These are phyloP conservation scores for Idaea aversata DNA, from an alignment of 2,888 invertebrate genomes.

Conservation along the genomic window DNA sequence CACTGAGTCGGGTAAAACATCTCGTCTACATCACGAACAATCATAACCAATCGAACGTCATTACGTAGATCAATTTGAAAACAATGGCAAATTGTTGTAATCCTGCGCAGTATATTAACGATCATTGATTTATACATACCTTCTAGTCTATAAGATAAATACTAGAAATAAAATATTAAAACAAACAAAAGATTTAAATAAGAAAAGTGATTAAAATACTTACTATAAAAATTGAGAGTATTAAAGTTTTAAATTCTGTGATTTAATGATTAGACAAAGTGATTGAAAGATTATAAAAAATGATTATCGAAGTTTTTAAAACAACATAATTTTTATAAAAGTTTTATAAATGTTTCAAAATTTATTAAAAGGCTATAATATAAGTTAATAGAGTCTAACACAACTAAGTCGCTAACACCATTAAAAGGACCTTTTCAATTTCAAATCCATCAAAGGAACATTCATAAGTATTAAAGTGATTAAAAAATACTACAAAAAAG, in stretches of 20 bases:
- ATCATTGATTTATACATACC: slow-evolving; percentile 1
- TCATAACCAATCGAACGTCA: neutral
- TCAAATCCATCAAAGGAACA: too few relatives aligned
- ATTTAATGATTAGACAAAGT: neutral
- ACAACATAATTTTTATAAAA: too few relatives aligned
- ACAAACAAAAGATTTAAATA: neutral
- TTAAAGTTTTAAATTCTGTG: neutral
- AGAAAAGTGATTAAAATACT: neutral
- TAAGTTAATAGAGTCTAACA: too few relatives aligned
- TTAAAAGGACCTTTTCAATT: too few relatives aligned
- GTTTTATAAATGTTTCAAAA: too few relatives aligned
- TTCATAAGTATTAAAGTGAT: neutral
- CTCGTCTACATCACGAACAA: neutral
- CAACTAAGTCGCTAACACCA: too few relatives aligned
- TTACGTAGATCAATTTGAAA: neutral
- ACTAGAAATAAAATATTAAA: neutral
- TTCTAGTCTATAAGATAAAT: neutral
- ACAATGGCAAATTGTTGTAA: slow-evolving; percentile 9
- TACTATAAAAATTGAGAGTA: neutral
- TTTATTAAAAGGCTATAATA: too few relatives aligned
- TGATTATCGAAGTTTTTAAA: too few relatives aligned
- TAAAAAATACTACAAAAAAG: neutral
- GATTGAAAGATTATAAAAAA: neutral
- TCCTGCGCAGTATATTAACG: slow-evolving; percentile 3
- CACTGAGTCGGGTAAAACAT: neutral